Base-by-base conservation (phyloP, 23 tunicate species). In the Ciona savignyi region DNA sequence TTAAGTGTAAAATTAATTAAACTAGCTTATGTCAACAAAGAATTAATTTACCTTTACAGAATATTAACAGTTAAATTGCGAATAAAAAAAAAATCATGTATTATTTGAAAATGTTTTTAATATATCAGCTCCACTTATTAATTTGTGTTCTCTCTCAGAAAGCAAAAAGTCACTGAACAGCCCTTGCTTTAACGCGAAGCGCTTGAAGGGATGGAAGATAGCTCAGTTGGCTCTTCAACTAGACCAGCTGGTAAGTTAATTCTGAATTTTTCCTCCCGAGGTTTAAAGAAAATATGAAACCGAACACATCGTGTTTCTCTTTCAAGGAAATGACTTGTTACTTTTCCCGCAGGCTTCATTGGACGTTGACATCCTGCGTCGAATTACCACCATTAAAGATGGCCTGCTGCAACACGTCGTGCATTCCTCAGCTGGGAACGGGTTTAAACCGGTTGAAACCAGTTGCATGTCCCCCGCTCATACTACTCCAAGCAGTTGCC, bases 161-260 rank as follows among this genome's bases (percentile, higher is more conserved):
- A 86, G 74, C 51, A 86, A 74, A 71, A 60, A 63, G 35, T 42
- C 85, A 22, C 33, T 82, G 28, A 77, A 77, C 21, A 86, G 82
- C 34, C 70, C 68, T n/a, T 35, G 66, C 19, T 70, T 66, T 51
- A 79, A 81, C 33, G 33, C 31, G 60, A 77, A 73, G 25, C 65
- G 74, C 3, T 33, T 88, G 71, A 88, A 88, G 77, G 96, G 87
- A 21, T 77, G 80, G 79, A 88, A 88, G 56, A 68, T 88, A 1
- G 63, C 78, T 9, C 81, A 78, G 63, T 71, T 88, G 26, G 96
- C 86, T 23, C 33, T 51, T 25, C 86, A 87, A 28, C 24, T 87
- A 15, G 78, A 87, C 26, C 75, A 87, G 24, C 61, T 87, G 86
- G 95, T 87, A 63, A 62, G 95, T 68, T n/a, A 30, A n/a, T n/a